A percentile compares a stretch with the other conserved stretches of the same genome.
Conservation (phyloP, 2,797 vertebrate species). For the Scolopax bukidnonensis region DNA sequence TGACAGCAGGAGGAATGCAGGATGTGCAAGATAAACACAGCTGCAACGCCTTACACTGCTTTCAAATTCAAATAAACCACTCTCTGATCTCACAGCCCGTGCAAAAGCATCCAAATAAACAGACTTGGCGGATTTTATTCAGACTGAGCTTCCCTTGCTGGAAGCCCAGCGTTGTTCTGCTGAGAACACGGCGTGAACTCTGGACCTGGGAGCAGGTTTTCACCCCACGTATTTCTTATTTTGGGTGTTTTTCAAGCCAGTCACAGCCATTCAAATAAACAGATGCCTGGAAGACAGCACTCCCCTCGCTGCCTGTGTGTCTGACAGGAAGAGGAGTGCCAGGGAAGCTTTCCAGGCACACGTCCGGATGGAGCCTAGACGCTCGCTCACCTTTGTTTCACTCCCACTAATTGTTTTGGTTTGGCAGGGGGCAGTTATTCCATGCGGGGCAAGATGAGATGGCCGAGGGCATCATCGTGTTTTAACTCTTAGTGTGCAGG, state of each 20-base stretch:
- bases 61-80: constrained; percentile 14
- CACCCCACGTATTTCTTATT: neutral
- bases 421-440: neutral
- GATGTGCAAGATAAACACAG: constrained; percentile 68
- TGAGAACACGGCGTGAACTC: neutral
- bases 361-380: neutral
- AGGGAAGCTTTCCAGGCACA: constrained; percentile 15
- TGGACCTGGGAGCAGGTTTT: neutral
- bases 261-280: neutral
- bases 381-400: neutral
- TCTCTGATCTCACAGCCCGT: neutral
- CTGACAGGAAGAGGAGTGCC: neutral
- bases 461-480: neutral
- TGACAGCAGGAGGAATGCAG: constrained; percentile 35
- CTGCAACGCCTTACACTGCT: constrained; percentile 36
- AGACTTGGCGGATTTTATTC: neutral
- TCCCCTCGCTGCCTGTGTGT: neutral
- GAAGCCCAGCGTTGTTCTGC: neutral
- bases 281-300: neutral
- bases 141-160: neutral
- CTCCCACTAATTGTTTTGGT: neutral
- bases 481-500: neutral
- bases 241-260: neutral
- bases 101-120: constrained; percentile 45
- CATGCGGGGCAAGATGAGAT: neutral